Evolutionary conservation across 2,797 vertebrate genomes (phyloP), one percentile per base, ranked within the genome.

Genomic region (Macropodus opercularis): DNA sequence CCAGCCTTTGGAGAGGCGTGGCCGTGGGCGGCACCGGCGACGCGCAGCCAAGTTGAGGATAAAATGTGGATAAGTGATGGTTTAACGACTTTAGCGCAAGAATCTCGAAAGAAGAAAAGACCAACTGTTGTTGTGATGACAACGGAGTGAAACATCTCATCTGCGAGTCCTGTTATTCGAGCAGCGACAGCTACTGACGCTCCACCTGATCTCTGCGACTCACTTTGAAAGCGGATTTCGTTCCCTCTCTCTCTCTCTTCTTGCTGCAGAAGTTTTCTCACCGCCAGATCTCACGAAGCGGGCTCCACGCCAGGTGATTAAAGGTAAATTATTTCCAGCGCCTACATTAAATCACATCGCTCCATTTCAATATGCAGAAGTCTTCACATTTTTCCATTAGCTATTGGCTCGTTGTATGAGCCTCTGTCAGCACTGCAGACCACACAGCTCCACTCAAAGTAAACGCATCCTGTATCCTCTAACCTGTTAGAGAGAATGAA

Each of bases 11-110:
- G n/a, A 70, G 84, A 62, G 93, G 91, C 85, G 92, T 84, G 92
- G 76, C 65, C 72, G 79, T 69, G 79, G 85, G 81, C 77, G 85
- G 85, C 68, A 48, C 84, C 56, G 36, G 31, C 19, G 35, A 35
- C 36, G 75, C 77, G 69, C 78, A 63, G 83, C 81, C 66, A 84
- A 87, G 77, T 85, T 81, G 53, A 80, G 91, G 84, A 91, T 91
- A 90, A 87, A 90, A 92, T 87, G 80, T 90, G 84, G 46, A 82
- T 68, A 87, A 89, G 85, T 85, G 88, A 89, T 90, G 86, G 75
- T 85, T 84, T 69, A 57, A 67, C 77, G 56, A 77, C 82, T 83
- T 84, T 73, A 55, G 83, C 69, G 76, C 61, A 71, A 79, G 79
- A 83, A 76, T 73, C 72, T 68, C 19, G 49, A 52, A 60, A 71